Evolutionary conservation across 2,113 vertebrate genomes (phyloP), one percentile per base, ranked within the genome.

Genomic region (Eurystomus gularis): DNA sequence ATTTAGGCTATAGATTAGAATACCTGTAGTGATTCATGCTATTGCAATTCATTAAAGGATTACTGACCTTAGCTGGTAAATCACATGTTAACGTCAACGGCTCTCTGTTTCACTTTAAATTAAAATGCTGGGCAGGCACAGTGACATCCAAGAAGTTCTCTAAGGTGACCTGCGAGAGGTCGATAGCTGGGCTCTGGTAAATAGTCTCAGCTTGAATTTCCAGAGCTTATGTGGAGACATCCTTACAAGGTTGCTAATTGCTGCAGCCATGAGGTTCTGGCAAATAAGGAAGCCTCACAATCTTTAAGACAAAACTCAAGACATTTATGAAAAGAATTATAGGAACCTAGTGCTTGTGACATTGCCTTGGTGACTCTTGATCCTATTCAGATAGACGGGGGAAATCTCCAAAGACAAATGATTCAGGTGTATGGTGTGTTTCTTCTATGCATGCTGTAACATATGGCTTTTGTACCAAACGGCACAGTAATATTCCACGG

Each of bases 31-130:
- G 91, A 94, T 28, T 96, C 89, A 89, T 68, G 81, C 65, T 91
- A 55, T 55, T 89, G 83, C 83, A 64, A 95, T 93, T 71, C 65
- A 55, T 79, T 64, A 60, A 68, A 68, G 69, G 73, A 94, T 95
- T 97, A 95, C 81, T 91, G 37, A 17, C 48, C 46, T 21, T 83
- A 79, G 86, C 86, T 96, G 89, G 84, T 73, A 94, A 64, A 93
- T 95, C 94, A 94, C 95, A 89, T 95, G 91, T 48, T 78, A 48
- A 92, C 92, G 55, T 46, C 77, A 75, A 89, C 72, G 48, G 81
- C 48, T 96, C 81, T 93, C 86, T n/a, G 24, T 82, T 85, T 92
- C 91, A 42, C 61, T 94, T 84, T 28, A 86, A 77, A 81, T 81
- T 24, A 77, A 90, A 90, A 73, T 62, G 79, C 29, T 18, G 52